Conservation (phyloP, 2,797 vertebrate species). For the Schizopygopsis pylzovi region DNA sequence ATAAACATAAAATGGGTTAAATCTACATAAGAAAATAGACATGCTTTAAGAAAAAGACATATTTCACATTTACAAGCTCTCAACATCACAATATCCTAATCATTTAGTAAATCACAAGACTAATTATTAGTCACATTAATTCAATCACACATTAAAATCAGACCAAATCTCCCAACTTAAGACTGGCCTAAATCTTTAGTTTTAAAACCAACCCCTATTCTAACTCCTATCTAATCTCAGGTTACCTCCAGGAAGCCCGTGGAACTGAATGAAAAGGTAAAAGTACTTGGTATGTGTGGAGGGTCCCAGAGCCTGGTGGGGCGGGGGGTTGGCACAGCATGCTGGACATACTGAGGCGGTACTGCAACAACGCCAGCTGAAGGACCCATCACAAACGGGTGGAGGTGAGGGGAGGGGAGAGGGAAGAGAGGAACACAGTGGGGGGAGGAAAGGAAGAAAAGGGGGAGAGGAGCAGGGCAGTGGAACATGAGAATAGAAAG, state of each 20-base stretch:
- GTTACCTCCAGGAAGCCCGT: conserved; percentile 76
- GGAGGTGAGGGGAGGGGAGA: conserved; percentile 62
- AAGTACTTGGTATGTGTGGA: conserved; percentile 99
- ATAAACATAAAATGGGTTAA: conserved; percentile 42
- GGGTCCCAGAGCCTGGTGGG: conserved; percentile 92
- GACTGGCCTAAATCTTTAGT: not conserved
- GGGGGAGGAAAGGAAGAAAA: conserved; percentile 65
- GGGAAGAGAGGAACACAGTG: conserved; percentile 51
- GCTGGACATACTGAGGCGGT: conserved; percentile 97
- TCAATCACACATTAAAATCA: conserved; percentile 49
- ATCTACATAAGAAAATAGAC: conserved; percentile 46
- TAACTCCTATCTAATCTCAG: conserved; percentile 18
- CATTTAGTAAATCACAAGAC: not conserved
- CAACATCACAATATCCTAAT: not conserved
- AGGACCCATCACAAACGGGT: conserved; percentile 83
- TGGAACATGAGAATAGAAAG: conserved; percentile 63
- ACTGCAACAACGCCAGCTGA: conserved; percentile 99
- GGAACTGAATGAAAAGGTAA: conserved; percentile 82
- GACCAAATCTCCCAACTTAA: conserved; percentile 37
- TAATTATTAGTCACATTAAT: conserved; percentile 29
- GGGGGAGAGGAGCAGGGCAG: conserved; percentile 57
- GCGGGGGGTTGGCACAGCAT: conserved; percentile 88
- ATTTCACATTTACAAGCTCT: conserved; percentile 9
- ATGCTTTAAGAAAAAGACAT: conserved; percentile 38
- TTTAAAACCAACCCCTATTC: conserved; percentile 21